These are phyloP conservation scores for Thereva nobilitata DNA, from an alignment of 2,888 invertebrate species.

Conservation along the genomic window DNA sequence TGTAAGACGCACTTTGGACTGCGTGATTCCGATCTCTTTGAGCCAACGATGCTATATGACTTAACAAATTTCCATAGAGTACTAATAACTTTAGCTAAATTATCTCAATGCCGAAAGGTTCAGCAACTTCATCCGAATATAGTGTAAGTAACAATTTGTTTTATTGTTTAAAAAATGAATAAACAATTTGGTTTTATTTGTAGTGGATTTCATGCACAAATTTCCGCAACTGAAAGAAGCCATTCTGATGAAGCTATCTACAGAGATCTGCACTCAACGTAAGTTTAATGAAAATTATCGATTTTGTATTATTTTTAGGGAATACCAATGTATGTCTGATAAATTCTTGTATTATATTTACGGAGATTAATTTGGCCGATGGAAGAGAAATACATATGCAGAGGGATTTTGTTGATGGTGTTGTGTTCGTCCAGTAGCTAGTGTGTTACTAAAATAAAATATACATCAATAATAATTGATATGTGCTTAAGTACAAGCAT, in stretches of 20 bases:
- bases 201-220: slow-evolving; percentile 81
- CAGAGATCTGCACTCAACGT: slow-evolving; percentile 80
- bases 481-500: no score
- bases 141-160: slow-evolving; percentile 64
- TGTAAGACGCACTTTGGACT: slow-evolving; percentile 85
- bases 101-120: slow-evolving; percentile 79
- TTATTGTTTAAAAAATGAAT: slow-evolving; percentile 15
- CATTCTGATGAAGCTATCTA: slow-evolving; percentile 84
- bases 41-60: slow-evolving; percentile 94
- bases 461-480: no score
- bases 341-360: no score
- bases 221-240: slow-evolving; percentile 63
- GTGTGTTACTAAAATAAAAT: no score
- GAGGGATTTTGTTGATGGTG: no score
- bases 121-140: slow-evolving; percentile 63
- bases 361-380: no score
- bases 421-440: no score
- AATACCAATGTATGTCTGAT: no score
- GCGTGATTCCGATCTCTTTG: slow-evolving; percentile 85
- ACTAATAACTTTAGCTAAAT: slow-evolving; percentile 83
- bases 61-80: slow-evolving; percentile 94
- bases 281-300: slow-evolving; percentile 58
- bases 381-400: no score
- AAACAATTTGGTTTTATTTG: slow-evolving; percentile 41
- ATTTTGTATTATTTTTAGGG: no score